These are phyloP conservation scores for Corbicula japonica DNA, from an alignment of 2,888 invertebrate species.

Conservation along the genomic window DNA sequence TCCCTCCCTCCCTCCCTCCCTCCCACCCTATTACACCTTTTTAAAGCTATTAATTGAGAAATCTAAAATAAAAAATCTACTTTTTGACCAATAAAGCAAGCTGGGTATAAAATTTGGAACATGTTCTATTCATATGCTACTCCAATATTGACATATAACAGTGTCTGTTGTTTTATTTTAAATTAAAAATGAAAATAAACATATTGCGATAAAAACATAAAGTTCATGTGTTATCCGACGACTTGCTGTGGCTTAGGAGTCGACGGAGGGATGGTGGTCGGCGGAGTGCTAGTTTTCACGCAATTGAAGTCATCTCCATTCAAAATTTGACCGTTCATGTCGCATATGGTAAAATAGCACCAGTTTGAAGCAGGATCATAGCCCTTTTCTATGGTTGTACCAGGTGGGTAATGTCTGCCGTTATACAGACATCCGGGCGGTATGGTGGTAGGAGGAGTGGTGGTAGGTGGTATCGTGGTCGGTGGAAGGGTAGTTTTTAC, in stretches of 20 bases:
- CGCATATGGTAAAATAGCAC: conserved; percentile 34
- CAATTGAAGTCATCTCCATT: conserved; percentile 47
- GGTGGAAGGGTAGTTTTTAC: conserved; percentile 1
- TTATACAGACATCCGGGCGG: conserved; percentile 23
- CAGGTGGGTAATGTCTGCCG: conserved; percentile 11
- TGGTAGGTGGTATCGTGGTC: conserved; percentile 2
- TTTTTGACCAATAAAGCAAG: too few relatives aligned
- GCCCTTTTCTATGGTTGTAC: conserved; percentile 25
- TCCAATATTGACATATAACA: too few relatives aligned
- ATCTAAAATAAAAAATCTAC: too few relatives aligned
- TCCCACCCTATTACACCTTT: too few relatives aligned
- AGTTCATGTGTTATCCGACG: too few relatives aligned
- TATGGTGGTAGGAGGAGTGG: conserved; percentile 13
- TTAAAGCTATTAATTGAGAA: too few relatives aligned
- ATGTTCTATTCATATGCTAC: too few relatives aligned
- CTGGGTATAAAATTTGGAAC: too few relatives aligned
- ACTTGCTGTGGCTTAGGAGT: neutral
- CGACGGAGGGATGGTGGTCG: neutral
- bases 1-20: too few relatives aligned
- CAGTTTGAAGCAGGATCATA: conserved; percentile 31
- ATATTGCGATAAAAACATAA: too few relatives aligned
- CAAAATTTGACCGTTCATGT: conserved; percentile 7
- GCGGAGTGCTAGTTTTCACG: conserved; percentile 10
- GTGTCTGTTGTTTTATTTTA: too few relatives aligned
- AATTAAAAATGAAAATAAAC: too few relatives aligned